Evolutionary conservation across 2,888 invertebrate species (phyloP).

Genomic region (Cheilosia scutellata): DNA sequence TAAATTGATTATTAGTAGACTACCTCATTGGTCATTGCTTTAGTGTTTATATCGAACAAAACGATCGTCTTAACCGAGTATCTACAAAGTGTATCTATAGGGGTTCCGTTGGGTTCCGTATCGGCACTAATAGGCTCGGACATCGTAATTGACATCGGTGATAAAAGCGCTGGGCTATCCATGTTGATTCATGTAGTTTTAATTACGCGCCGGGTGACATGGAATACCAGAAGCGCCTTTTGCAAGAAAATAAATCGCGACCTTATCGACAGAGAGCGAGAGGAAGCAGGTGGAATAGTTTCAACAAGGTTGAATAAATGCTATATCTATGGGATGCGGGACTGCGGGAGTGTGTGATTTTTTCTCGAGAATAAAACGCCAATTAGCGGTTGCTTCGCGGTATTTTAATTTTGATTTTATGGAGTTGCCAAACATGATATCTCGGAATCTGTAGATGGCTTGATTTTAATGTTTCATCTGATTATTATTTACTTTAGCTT

Average conservation of each 20-base stretch:
- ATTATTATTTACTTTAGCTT: background rate
- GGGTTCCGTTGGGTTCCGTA: slow-evolving; percentile 1
- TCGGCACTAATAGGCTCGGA: slow-evolving; percentile 44
- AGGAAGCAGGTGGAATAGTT: slow-evolving; percentile 10
- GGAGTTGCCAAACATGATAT: slow-evolving; percentile 44
- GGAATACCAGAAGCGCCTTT: slow-evolving; percentile 49
- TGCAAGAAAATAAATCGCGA: slow-evolving; percentile 24
- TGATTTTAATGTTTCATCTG: background rate
- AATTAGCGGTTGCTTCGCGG: slow-evolving; percentile 46
- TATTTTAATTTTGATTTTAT: slow-evolving; percentile 32
- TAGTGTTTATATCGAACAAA: background rate
- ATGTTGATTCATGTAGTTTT: slow-evolving; percentile 48
- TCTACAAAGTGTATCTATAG: background rate
- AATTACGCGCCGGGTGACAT: slow-evolving; percentile 55
- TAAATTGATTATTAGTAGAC: slow-evolving; percentile 6
- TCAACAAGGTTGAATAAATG: background rate
- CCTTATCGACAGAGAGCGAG: slow-evolving; percentile 20
- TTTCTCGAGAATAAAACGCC: slow-evolving; percentile 10
- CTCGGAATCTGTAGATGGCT: background rate
- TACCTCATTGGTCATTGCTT: background rate
- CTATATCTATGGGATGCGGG: background rate
- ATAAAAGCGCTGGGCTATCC: slow-evolving; percentile 19
- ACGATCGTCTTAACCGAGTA: slow-evolving; percentile 16
- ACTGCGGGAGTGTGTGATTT: slow-evolving; percentile 3
- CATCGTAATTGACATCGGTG: slow-evolving; percentile 45